Evolutionary conservation across 2,113 vertebrate genomes (phyloP).

Genomic region (Rhinoderma darwinii): DNA sequence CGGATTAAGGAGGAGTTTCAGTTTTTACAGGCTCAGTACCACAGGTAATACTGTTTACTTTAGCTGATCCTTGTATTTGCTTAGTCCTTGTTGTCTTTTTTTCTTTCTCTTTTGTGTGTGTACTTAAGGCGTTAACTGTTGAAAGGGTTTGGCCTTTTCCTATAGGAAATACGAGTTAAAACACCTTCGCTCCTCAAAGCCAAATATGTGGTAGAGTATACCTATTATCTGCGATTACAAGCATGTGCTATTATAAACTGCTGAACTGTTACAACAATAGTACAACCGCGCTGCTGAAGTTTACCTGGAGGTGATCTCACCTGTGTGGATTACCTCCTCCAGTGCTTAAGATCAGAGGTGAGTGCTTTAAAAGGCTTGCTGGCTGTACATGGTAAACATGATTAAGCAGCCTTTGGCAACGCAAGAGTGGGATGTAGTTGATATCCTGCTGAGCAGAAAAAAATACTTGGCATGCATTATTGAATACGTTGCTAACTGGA

Average conservation of each 20-base stretch:
- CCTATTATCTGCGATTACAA: constrained; percentile 53
- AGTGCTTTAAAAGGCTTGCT: constrained; percentile 21
- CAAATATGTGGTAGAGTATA: constrained; percentile 47
- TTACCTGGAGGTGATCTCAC: constrained; percentile 51
- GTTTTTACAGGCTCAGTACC: constrained; percentile 94
- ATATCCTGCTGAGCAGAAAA: constrained; percentile 1
- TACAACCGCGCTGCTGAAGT: constrained; percentile 15
- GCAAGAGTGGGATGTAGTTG: constrained; percentile 4
- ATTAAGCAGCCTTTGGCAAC: constrained; percentile 31
- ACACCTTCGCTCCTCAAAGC: constrained; percentile 54
- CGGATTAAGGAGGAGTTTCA: constrained; percentile 98
- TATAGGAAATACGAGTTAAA: constrained; percentile 59
- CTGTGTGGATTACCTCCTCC: constrained; percentile 48
- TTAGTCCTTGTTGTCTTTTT: constrained; percentile 61
- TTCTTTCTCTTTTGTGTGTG: constrained; percentile 43
- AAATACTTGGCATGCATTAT: neutral
- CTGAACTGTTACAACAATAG: constrained; percentile 52
- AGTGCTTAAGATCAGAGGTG: constrained; percentile 47
- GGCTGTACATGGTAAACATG: constrained; percentile 23
- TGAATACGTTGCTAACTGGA: constrained; percentile 24
- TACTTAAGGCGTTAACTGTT: constrained; percentile 59
- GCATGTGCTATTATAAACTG: constrained; percentile 53
- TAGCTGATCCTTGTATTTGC: constrained; percentile 65
- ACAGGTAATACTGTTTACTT: constrained; percentile 85
- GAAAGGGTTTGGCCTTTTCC: constrained; percentile 59